These are phyloP conservation scores for Gadopsis marmoratus DNA, from an alignment of 2,797 vertebrate species.

Conservation along the genomic window DNA sequence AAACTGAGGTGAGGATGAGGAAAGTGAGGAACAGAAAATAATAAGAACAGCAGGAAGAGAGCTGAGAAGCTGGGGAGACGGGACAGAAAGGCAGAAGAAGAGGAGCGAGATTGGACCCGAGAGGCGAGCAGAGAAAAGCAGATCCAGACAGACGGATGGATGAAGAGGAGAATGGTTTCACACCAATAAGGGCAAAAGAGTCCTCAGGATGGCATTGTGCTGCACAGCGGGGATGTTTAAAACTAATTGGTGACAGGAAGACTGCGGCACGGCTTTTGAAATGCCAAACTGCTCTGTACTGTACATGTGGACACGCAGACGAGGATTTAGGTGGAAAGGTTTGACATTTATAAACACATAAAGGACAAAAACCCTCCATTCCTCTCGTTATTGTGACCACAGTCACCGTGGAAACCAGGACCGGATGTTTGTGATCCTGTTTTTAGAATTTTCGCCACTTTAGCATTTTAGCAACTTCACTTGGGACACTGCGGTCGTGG, in stretches of 20 bases:
- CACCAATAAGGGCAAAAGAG: slow-evolving; percentile 54
- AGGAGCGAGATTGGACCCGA: background rate
- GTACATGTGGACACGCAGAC: background rate
- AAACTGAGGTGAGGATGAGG: background rate
- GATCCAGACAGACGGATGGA: background rate
- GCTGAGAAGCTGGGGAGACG: background rate
- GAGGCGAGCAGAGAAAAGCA: background rate
- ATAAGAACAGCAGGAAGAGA: slow-evolving; percentile 11
- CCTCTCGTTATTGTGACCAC: background rate
- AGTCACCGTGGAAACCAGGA: background rate
- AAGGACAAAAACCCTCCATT: background rate
- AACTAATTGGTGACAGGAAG: slow-evolving; percentile 56
- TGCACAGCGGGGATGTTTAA: slow-evolving; percentile 45
- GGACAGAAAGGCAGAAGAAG: background rate
- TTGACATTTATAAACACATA: slow-evolving; percentile 1
- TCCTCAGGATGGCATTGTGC: slow-evolving; percentile 40
- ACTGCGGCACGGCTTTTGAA: background rate
- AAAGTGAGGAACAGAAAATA: slow-evolving; percentile 15
- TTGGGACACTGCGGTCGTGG: background rate
- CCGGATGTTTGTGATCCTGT: background rate
- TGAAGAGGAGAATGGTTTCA: slow-evolving; percentile 40
- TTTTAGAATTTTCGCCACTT: background rate
- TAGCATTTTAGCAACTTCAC: background rate
- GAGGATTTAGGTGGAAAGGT: background rate
- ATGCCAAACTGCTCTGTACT: background rate